These are phyloP conservation scores for Chaetophractus vellerosus DNA, from an alignment of 2,797 vertebrate genomes.

Conservation along the genomic window DNA sequence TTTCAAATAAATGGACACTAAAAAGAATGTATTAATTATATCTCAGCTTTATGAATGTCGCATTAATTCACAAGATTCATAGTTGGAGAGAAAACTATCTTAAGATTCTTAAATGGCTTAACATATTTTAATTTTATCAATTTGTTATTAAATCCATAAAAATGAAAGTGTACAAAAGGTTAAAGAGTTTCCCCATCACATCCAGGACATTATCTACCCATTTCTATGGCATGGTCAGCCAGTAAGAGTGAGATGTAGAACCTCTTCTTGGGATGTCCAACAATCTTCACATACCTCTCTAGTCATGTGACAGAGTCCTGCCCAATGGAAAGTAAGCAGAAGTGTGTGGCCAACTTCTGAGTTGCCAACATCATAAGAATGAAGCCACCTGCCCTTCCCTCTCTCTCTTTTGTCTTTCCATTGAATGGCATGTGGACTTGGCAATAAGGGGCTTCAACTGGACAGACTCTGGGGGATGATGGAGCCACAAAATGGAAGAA, in stretches of 20 bases:
- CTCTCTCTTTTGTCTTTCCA: neutral
- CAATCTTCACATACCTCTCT: neutral
- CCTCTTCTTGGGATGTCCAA: neutral
- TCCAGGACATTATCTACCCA: neutral
- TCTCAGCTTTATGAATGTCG: conserved; percentile 35
- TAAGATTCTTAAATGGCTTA: conserved; percentile 11
- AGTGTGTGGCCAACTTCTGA: neutral
- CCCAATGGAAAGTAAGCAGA: neutral
- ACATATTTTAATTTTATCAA: neutral
- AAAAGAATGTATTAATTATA: conserved; percentile 26
- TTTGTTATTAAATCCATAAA: conserved; percentile 40
- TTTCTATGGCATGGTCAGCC: neutral
- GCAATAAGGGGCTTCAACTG: neutral
- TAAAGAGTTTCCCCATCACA: neutral
- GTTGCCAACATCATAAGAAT: neutral
- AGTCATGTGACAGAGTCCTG: neutral
- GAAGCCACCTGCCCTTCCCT: neutral
- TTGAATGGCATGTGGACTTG: neutral
- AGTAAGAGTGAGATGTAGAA: neutral
- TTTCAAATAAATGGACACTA: conserved; percentile 44
- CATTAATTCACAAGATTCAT: conserved; percentile 48
- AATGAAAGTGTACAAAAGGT: conserved; percentile 16
- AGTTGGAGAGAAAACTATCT: conserved; percentile 14
- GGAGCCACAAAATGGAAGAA: neutral
- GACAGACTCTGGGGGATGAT: neutral